Evolutionary conservation across 2,797 vertebrate genomes (phyloP).

Genomic region (Hemitrygon akajei): DNA sequence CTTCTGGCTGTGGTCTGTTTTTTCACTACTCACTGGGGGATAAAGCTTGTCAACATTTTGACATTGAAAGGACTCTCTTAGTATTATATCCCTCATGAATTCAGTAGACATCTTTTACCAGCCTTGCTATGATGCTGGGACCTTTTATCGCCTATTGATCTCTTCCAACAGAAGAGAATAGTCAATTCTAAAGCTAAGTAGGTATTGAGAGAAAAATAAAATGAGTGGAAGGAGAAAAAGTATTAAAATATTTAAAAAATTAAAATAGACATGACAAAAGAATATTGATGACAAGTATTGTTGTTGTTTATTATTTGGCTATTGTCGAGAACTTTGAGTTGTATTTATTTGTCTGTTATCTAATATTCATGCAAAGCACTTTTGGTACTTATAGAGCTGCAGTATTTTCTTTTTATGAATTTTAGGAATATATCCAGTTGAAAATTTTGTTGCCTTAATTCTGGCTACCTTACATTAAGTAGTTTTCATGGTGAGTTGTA

Average conservation of each 20-base stretch:
- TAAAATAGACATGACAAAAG: not conserved
- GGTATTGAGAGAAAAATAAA: not conserved
- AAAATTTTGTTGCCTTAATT: not conserved
- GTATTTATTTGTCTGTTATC: not conserved
- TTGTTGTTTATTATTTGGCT: not conserved
- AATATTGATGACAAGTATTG: too few species aligned
- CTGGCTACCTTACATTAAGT: not conserved
- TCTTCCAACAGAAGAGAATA: not conserved
- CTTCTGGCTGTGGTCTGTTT: not conserved
- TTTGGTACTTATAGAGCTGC: not conserved
- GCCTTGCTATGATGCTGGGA: not conserved
- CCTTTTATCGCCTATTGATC: not conserved
- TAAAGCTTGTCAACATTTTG: not conserved
- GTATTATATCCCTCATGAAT: not conserved
- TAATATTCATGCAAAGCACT: not conserved
- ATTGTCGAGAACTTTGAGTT: not conserved
- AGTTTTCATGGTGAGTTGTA: not conserved
- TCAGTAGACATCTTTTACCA: not conserved
- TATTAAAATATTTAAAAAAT: too few species aligned
- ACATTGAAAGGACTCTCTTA: not conserved
- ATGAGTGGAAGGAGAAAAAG: not conserved
- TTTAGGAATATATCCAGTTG: not conserved
- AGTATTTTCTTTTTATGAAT: not conserved
- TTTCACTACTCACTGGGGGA: not conserved
- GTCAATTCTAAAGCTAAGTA: not conserved